These are phyloP conservation scores for Mylabris phalerata DNA, from an alignment of 1,140 invertebrate genomes.

Conservation along the genomic window DNA sequence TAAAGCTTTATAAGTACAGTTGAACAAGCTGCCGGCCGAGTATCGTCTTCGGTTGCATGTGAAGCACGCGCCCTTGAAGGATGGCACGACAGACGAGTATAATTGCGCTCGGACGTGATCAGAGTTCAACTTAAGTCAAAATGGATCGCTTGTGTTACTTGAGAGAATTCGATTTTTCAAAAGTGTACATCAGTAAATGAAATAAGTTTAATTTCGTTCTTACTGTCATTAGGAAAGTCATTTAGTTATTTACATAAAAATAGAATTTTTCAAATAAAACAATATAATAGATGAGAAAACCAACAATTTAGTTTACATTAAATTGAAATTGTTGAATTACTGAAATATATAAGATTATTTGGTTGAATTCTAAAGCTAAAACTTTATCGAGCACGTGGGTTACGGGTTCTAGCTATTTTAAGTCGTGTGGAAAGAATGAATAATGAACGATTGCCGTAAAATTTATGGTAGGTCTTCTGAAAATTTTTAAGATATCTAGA, in stretches of 20 bases:
- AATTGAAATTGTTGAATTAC: too few relatives aligned
- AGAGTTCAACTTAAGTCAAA: conserved; percentile 21
- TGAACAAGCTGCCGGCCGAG: not conserved
- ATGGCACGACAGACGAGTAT: conserved; percentile 36
- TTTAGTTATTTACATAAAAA: too few relatives aligned
- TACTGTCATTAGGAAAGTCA: too few relatives aligned
- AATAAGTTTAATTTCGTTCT: too few relatives aligned
- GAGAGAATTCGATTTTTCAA: conserved; percentile 23
- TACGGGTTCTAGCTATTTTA: conserved; percentile 14
- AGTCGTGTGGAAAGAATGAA: conserved; percentile 18
- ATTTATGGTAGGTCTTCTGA: conserved; percentile 16
- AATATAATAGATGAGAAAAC: too few relatives aligned
- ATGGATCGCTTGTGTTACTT: conserved; percentile 7
- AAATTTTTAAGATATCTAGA: conserved; percentile 14
- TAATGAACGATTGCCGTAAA: conserved; percentile 17
- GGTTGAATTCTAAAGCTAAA: conserved; percentile 11
- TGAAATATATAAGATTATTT: not conserved
- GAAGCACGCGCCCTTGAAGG: conserved; percentile 35
- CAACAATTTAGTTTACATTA: too few relatives aligned
- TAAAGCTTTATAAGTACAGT: not conserved
- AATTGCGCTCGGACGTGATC: conserved; percentile 36
- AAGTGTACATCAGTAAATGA: not conserved
- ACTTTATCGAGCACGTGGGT: conserved; percentile 14
- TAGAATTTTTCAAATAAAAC: too few relatives aligned
- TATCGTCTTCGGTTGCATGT: conserved; percentile 23